These are phyloP conservation scores for Pogonophryne albipinna DNA, from an alignment of 2,797 vertebrate genomes.

Conservation along the genomic window DNA sequence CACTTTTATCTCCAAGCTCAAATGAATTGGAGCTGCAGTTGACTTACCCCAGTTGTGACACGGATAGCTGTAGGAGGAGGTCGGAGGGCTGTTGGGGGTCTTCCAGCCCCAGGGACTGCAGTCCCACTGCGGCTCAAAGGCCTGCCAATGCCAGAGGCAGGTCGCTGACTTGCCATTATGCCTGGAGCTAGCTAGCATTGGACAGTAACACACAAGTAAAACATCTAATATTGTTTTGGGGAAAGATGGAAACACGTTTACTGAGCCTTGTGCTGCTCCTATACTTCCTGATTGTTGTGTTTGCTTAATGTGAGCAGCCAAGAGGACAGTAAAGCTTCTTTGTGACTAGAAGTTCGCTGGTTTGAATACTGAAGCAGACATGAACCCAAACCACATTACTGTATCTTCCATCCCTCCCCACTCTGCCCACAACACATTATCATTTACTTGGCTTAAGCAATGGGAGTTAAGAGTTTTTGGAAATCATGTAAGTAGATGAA, in stretches of 20 bases:
- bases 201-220: not conserved
- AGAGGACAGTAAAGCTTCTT: not conserved
- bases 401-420: too few relatives aligned
- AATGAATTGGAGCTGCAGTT: not conserved
- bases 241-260: not conserved
- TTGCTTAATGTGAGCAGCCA: not conserved
- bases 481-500: too few relatives aligned
- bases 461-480: too few relatives aligned
- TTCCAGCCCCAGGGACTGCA: constrained; percentile 72
- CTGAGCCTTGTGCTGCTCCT: not conserved
- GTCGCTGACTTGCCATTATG: constrained; percentile 82
- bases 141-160: constrained; percentile 78
- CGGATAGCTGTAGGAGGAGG: constrained; percentile 86
- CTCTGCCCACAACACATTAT: too few relatives aligned
- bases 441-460: too few relatives aligned
- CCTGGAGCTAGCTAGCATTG: not conserved
- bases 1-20: not conserved
- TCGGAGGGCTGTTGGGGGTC: constrained; percentile 86
- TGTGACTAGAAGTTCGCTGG: too few relatives aligned
- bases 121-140: constrained; percentile 87
- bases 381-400: too few relatives aligned
- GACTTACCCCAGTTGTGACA: constrained; percentile 85
- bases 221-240: not conserved
- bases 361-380: too few relatives aligned
- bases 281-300: not conserved